Evolutionary conservation across 2,888 invertebrate species (phyloP), one percentile per base, ranked within the genome.

Genomic region (Megastigmus dorsalis): DNA sequence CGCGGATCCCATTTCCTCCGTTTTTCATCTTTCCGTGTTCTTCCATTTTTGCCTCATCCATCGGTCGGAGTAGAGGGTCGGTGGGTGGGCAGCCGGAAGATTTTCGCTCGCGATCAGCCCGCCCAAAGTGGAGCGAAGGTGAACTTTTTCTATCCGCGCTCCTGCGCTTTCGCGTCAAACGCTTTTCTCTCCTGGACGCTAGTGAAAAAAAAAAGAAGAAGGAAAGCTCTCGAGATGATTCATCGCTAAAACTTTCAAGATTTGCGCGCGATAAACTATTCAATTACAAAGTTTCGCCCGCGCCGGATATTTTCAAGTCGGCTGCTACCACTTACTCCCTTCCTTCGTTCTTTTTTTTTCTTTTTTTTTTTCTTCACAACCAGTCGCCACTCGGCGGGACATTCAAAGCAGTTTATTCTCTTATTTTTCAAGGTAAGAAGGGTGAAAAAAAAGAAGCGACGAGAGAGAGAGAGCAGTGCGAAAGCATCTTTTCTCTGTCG

Each of bases 191-290:
- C n/a, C n/a, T n/a, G n/a, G n/a, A n/a, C n/a, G n/a, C n/a, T n/a
- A n/a, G n/a, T n/a, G n/a, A n/a, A n/a, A n/a, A 23, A 23, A 50
- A 48, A 59, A 15, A 62, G n/a, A 60, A 33, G n/a, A n/a, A 3
- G 41, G 48, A 28, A 18, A 43, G 36, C 41, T 20, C 38, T 13
- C 26, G 41, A 36, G 36, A 73, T 73, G 68, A 76, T 76, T 76
- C 70, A 74, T 71, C 62, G 50, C 28, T 30, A 45, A 63, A 74
- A 74, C 50, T 72, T 72, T 65, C 59, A 54, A 60, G 67, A 65
- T 75, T 72, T 50, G 55, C 57, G 41, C 41, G 67, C 67, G 74
- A 74, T 74, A 74, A 76, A 74, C 76, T 70, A 74, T 76, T 66
- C 76, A 74, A 76, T 76, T 71, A 71, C 63, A 70, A 76, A 74